Percentiles rank a stretch among this genome's conserved stretches.
Conservation (phyloP, 1,140 invertebrate genomes). For the Zophobas morio region DNA sequence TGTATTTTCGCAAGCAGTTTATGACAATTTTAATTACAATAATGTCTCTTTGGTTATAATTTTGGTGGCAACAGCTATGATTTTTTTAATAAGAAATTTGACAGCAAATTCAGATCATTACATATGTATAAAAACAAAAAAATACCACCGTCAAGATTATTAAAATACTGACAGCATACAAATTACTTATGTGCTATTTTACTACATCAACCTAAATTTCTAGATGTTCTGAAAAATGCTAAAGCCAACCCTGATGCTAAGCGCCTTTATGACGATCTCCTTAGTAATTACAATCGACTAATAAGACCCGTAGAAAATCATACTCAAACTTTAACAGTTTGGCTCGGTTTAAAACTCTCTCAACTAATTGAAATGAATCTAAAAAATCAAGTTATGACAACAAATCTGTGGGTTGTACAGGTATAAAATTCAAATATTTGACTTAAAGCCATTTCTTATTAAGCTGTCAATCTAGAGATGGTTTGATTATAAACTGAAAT, state of each 20-base stretch:
- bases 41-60: too few species aligned
- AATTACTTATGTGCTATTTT: too few species aligned
- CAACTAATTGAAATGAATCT: slow-evolving; percentile 97
- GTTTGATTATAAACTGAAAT: slow-evolving; percentile 93
- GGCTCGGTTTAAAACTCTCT: slow-evolving; percentile 92
- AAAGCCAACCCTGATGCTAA: slow-evolving; percentile 94
- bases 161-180: too few species aligned
- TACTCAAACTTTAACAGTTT: slow-evolving; percentile 93
- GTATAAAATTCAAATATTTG: slow-evolving; percentile 57
- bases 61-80: too few species aligned
- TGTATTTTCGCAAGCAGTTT: too few species aligned
- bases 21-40: too few species aligned
- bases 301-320: slow-evolving; percentile 96
- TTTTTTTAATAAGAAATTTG: too few species aligned
- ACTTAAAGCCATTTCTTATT: too few species aligned
- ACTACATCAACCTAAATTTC: slow-evolving; percentile 30
- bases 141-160: too few species aligned
- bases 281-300: slow-evolving; percentile 96
- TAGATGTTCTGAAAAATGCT: slow-evolving; percentile 70
- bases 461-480: slow-evolving; percentile 80
- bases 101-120: too few species aligned
- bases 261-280: slow-evolving; percentile 90
- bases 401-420: slow-evolving; percentile 95
- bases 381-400: slow-evolving; percentile 96
- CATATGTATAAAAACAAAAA: too few species aligned